Percentiles rank a stretch among this genome's conserved stretches.
phyloP scores from a whole-genome alignment of 2,113 vertebrate genomes.

The Cettia cetti region DNA sequence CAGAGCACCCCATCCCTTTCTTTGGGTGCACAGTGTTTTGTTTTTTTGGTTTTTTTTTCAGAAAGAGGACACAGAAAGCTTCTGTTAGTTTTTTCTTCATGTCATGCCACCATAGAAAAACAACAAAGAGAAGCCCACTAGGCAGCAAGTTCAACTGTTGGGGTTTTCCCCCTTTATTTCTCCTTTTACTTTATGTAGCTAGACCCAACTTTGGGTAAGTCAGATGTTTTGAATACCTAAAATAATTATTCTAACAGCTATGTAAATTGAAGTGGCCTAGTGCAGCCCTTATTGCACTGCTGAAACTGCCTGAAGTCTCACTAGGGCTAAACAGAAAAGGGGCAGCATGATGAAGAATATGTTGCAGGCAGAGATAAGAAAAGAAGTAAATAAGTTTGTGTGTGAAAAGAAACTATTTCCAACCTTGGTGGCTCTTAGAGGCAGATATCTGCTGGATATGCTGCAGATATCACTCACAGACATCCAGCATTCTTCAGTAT shows the following conservation, averaged over 20 bases:
- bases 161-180: not conserved
- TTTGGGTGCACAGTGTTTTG: not conserved
- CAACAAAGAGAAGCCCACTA: not conserved
- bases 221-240: not conserved
- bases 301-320: not conserved
- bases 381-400: not conserved
- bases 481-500: not conserved
- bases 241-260: not conserved
- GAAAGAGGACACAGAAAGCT: not conserved
- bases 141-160: not conserved
- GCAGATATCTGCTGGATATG: accelerated
- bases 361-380: not conserved
- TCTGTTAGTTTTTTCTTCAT: not conserved
- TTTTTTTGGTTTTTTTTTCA: too few relatives aligned
- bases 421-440: not conserved
- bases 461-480: not conserved
- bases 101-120: not conserved
- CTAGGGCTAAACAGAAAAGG: not conserved
- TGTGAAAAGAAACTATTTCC: not conserved
- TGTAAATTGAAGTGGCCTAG: not conserved
- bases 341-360: not conserved
- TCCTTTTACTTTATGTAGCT: not conserved
- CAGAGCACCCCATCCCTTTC: not conserved
- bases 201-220: not conserved
- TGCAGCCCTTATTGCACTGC: not conserved